Evolutionary conservation across 2,888 invertebrate genomes (phyloP).

Genomic region (Gandaritis pyraliata): DNA sequence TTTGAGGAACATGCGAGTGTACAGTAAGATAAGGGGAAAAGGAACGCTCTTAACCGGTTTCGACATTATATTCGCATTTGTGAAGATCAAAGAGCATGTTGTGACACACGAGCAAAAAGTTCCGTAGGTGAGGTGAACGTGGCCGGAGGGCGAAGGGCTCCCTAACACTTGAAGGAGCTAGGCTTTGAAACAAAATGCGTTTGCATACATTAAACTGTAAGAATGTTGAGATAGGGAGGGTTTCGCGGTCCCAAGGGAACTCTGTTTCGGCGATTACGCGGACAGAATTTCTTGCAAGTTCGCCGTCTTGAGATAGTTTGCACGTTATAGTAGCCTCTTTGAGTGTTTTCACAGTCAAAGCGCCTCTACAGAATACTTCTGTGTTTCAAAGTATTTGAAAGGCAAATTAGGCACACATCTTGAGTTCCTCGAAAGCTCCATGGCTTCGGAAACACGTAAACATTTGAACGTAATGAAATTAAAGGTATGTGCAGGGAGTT

Average conservation of each 20-base stretch:
- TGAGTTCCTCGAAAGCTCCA: conserved; percentile 58
- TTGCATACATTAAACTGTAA: conserved; percentile 84
- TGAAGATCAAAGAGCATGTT: conserved; percentile 81
- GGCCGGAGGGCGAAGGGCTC: conserved; percentile 77
- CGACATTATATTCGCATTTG: conserved; percentile 82
- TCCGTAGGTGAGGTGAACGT: conserved; percentile 65
- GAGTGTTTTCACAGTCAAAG: conserved; percentile 76
- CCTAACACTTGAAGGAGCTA: conserved; percentile 76
- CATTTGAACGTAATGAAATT: conserved; percentile 70
- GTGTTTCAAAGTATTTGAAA: conserved; percentile 81
- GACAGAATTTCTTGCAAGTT: conserved; percentile 77
- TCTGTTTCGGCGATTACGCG: conserved; percentile 83
- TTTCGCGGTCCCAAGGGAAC: conserved; percentile 69
- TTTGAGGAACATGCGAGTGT: conserved; percentile 64
- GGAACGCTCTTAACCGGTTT: conserved; percentile 73
- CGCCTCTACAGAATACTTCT: conserved; percentile 71
- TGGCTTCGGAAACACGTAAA: conserved; percentile 60
- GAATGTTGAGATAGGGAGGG: conserved; percentile 82
- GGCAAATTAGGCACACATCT: conserved; percentile 79
- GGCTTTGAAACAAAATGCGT: conserved; percentile 85
- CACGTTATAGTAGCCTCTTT: conserved; percentile 78
- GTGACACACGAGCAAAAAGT: conserved; percentile 78
- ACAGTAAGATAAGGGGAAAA: conserved; percentile 65
- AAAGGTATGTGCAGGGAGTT: conserved; percentile 29
- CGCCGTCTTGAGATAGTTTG: conserved; percentile 78